Conservation (phyloP, 2,888 invertebrate genomes). For the Nephrotoma guestfalica region DNA sequence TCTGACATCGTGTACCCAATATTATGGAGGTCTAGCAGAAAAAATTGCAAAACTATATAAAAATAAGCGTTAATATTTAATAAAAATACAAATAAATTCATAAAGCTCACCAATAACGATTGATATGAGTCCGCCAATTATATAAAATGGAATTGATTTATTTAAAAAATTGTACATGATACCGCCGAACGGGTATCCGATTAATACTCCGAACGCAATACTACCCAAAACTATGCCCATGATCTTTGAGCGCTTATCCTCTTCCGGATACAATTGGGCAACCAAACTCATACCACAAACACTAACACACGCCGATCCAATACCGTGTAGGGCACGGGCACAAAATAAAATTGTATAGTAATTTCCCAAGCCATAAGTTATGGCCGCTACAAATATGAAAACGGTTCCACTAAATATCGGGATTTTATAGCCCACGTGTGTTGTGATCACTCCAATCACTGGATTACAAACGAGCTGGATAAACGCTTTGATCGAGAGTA, state of each 20-base stretch:
- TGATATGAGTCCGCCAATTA: conserved; percentile 45
- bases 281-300: conserved; percentile 71
- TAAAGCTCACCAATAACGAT: conserved; percentile 33
- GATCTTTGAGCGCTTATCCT: conserved; percentile 39
- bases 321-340: conserved; percentile 63
- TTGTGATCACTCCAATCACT: conserved; percentile 52
- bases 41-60: neutral
- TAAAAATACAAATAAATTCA: neutral
- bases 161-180: conserved; percentile 61
- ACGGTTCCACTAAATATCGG: conserved; percentile 55
- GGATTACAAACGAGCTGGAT: conserved; percentile 67
- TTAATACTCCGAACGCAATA: conserved; percentile 61
- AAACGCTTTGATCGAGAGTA: conserved; percentile 63
- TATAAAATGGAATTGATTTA: conserved; percentile 57
- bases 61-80: neutral
- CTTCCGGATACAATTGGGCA: conserved; percentile 38
- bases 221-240: conserved; percentile 74
- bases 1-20: neutral
- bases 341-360: conserved; percentile 51
- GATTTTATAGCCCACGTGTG: conserved; percentile 47
- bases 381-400: conserved; percentile 48
- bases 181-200: conserved; percentile 71
- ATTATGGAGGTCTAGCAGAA: neutral
- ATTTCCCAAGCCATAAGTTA: conserved; percentile 62
- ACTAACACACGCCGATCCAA: conserved; percentile 64